A percentile compares a stretch with the other conserved stretches of the same genome.
Conservation (phyloP, 2,797 vertebrate species). For the Ibycter americanus region DNA sequence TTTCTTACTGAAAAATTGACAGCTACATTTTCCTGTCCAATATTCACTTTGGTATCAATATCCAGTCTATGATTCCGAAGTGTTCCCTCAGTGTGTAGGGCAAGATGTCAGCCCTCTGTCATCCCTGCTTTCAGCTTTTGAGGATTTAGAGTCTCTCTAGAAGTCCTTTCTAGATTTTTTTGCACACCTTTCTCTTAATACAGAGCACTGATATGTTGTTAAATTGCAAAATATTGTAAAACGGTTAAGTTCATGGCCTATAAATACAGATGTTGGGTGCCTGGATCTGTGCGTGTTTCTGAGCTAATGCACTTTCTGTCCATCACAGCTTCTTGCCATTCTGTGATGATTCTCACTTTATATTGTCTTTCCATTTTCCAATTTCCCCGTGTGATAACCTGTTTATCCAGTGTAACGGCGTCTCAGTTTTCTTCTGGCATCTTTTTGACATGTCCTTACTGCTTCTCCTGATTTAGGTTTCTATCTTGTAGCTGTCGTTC, state of each 20-base stretch:
- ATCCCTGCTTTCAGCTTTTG: neutral
- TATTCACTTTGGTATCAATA: neutral
- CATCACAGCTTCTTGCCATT: neutral
- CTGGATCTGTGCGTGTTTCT: neutral
- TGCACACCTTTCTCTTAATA: neutral
- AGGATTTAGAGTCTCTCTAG: neutral
- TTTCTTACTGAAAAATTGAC: neutral
- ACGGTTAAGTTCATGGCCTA: rapidly evolving
- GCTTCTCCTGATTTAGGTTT: conserved; percentile 11
- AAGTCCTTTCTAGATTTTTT: neutral
- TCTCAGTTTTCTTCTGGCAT: neutral
- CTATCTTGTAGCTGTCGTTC: conserved; percentile 3
- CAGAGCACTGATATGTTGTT: neutral
- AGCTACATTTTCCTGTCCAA: neutral
- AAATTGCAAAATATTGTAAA: neutral
- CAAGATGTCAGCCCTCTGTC: neutral
- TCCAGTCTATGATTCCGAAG: neutral
- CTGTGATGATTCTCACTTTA: neutral
- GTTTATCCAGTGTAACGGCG: neutral
- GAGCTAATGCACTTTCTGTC: neutral
- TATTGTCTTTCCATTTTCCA: neutral
- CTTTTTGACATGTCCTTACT: conserved; percentile 19
- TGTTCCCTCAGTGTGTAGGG: neutral
- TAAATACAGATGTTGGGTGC: neutral
- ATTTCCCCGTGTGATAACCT: neutral